Percentiles rank a stretch among this genome's conserved stretches.
These are phyloP conservation scores for Scrobipalpa atriplicella DNA, from an alignment of 2,888 invertebrate genomes.

Conservation along the genomic window DNA sequence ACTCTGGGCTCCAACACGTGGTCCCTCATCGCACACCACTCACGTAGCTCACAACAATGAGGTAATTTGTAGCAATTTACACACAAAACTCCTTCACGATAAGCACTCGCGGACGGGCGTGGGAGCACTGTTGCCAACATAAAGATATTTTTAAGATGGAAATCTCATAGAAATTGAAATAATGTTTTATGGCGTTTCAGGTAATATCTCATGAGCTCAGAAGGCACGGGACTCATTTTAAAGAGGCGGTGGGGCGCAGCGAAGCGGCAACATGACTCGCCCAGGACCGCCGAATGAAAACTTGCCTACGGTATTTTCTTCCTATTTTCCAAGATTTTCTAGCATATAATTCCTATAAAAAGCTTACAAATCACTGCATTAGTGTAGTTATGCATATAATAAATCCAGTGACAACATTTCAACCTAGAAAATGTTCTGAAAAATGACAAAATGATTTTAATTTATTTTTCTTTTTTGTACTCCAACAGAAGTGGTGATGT, in stretches of 20 bases:
- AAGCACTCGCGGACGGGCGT: slow-evolving; percentile 43
- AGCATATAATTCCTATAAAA: neutral
- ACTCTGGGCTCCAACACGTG: slow-evolving; percentile 35
- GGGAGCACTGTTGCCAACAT: slow-evolving; percentile 52
- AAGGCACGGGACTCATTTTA: slow-evolving; percentile 38
- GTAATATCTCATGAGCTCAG: slow-evolving; percentile 63
- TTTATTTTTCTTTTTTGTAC: no score
- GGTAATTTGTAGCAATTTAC: slow-evolving; percentile 39
- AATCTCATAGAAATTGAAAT: neutral
- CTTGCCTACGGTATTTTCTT: slow-evolving; percentile 79
- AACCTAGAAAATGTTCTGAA: no score
- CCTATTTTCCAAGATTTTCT: neutral
- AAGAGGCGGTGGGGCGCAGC: slow-evolving; percentile 40
- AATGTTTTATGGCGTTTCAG: slow-evolving; percentile 52
- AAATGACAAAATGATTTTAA: no score
- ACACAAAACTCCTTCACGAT: slow-evolving; percentile 41
- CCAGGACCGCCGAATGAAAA: slow-evolving; percentile 89
- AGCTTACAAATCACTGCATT: no score
- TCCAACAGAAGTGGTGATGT: no score
- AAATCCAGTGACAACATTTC: no score
- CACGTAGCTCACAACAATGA: slow-evolving; percentile 41
- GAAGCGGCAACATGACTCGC: slow-evolving; percentile 65
- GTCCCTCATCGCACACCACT: slow-evolving; percentile 34
- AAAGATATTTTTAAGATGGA: slow-evolving; percentile 32
- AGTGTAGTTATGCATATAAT: no score